These are phyloP conservation scores for Cremastinae sp. DNA, from an alignment of 2,888 invertebrate species.

Conservation along the genomic window DNA sequence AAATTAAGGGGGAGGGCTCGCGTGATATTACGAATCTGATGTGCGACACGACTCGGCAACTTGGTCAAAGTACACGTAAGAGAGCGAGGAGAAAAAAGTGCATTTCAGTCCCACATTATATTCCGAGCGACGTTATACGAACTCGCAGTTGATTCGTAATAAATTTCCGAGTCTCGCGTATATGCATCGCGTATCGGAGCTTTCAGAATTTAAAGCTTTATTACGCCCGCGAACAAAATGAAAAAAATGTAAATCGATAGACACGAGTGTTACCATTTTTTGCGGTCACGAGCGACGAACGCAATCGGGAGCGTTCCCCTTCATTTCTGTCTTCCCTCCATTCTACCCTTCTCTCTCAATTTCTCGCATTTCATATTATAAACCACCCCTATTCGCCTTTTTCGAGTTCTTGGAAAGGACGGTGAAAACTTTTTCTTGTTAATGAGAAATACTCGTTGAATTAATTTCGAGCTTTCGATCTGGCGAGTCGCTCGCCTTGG, in stretches of 20 bases:
- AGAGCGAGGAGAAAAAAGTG: conserved; percentile 30
- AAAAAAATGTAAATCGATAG: conserved; percentile 54
- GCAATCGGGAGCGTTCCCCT: conserved; percentile 47
- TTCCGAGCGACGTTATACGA: conserved; percentile 43
- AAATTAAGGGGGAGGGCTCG: conserved; percentile 17
- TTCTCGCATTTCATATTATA: no score
- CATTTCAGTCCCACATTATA: conserved; percentile 40
- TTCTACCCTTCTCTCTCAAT: conserved; percentile 6
- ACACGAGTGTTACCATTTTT: conserved; percentile 39
- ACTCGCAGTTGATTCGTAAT: conserved; percentile 61
- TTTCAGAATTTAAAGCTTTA: conserved; percentile 49
- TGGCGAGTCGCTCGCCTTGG: conserved; percentile 9
- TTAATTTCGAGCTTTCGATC: conserved; percentile 45
- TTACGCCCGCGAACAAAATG: conserved; percentile 33
- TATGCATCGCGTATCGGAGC: conserved; percentile 10
- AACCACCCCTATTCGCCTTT: no score
- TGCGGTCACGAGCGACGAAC: conserved; percentile 45
- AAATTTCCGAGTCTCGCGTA: conserved; percentile 51
- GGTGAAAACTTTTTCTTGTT: conserved; percentile 51
- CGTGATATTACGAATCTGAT: conserved; percentile 53
- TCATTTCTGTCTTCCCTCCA: conserved; percentile 18
- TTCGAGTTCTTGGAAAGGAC: conserved; percentile 37
- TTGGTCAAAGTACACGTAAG: conserved; percentile 34
- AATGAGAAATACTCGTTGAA: conserved; percentile 57
- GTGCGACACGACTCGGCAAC: conserved; percentile 33